Base-by-base conservation (phyloP, 2,113 vertebrate species). In the Alaudala cheleensis region DNA sequence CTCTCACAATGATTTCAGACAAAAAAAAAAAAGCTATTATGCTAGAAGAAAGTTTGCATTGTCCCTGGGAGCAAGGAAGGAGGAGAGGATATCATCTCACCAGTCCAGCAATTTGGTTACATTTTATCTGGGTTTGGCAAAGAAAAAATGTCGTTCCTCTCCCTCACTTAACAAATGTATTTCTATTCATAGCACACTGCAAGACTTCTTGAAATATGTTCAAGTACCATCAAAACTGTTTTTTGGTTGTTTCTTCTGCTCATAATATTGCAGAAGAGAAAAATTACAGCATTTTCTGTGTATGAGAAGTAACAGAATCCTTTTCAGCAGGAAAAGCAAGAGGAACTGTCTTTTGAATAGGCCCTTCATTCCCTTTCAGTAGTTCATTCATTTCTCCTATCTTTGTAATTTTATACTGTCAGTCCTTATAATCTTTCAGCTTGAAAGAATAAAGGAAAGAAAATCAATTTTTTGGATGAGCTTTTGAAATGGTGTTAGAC, bases 381-480 rank as follows among this genome's bases (percentile, higher is more conserved):
- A 82, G 58, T 81, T 93, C 47, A 67, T 94, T 95, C 81, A 91
- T 93, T 85, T 84, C 50, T 89, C 47, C 81, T 80, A 64, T 95
- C 90, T 95, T 86, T 93, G 93, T 92, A 91, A 93, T 95, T 93
- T 94, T 81, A 90, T 72, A 83, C 81, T 74, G 67, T 56, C 81
- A 88, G 50, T 86, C 61, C 60, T 81, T 79, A 91, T 31, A 94
- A 88, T 88, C 79, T 93, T 96, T 83, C 81, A 81, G 23, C 47
- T 83, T 92, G 39, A 79, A 80, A 80, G 81, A 87, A 92, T 90
- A 93, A 91, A 95, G 50, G 26, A 83, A 86, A 65, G 29, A 92
- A 79, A 81, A 94, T 74, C 23, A 85, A 34, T 54, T 91, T 95
- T 78, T 73, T 80, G 13, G 39, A 81, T 64, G 33, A 90, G 64